Evolutionary conservation across 2,113 vertebrate species (phyloP).

Genomic region (Passer montanus): DNA sequence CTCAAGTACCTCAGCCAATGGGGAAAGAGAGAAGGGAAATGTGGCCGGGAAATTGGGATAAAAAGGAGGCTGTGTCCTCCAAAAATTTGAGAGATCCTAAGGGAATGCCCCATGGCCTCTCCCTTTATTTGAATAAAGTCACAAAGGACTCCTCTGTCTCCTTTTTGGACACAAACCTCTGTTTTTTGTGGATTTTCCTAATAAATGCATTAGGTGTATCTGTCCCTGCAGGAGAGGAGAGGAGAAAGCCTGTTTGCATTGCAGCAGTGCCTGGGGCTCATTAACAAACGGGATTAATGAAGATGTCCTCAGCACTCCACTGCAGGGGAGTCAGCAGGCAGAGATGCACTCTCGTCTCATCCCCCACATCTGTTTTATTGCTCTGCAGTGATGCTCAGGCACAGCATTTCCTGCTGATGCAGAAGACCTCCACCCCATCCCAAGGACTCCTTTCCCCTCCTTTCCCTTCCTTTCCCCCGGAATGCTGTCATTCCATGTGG

Average conservation of each 20-base stretch:
- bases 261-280: neutral
- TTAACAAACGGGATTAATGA: conserved; percentile 32
- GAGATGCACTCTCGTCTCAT: neutral
- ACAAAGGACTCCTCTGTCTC: no score
- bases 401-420: neutral
- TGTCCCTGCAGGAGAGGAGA: neutral
- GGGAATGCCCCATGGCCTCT: no score
- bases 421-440: neutral
- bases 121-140: no score
- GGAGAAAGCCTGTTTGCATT: neutral
- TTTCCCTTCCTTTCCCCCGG: neutral
- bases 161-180: no score
- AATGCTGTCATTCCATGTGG: neutral
- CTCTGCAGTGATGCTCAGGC: neutral
- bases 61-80: no score
- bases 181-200: no score
- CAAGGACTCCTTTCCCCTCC: neutral
- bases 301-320: neutral
- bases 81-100: no score
- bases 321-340: neutral
- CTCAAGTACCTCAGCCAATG: no score
- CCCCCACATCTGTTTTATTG: neutral
- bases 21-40: no score
- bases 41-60: no score
- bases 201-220: neutral